Conservation (phyloP, 2,888 invertebrate species). For the Phyllotreta striolata region DNA sequence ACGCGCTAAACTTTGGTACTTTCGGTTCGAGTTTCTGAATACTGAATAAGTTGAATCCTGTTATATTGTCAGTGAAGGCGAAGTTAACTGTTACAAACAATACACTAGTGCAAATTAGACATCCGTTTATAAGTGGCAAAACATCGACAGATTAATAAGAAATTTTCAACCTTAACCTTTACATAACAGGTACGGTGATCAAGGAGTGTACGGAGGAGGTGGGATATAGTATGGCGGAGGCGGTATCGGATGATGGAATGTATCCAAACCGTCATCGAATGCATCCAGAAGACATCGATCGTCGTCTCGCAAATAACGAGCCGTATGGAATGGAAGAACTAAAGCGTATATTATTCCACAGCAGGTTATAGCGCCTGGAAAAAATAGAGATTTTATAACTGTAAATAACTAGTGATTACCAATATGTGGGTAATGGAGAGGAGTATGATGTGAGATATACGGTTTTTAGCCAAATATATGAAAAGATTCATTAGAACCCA, state of each 20-base stretch:
- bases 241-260: slow-evolving; percentile 68
- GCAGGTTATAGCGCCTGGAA: slow-evolving; percentile 71
- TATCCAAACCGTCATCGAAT: slow-evolving; percentile 68
- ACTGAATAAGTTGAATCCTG: slow-evolving; percentile 7
- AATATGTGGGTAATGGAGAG: too few relatives aligned
- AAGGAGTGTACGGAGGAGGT: slow-evolving; percentile 69
- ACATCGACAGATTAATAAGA: slow-evolving; percentile 9
- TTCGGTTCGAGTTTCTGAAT: slow-evolving; percentile 7
- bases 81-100: background rate
- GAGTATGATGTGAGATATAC: too few relatives aligned
- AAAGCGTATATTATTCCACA: slow-evolving; percentile 75
- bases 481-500: too few relatives aligned
- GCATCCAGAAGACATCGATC: slow-evolving; percentile 69
- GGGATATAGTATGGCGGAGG: slow-evolving; percentile 64
- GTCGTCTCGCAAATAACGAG: slow-evolving; percentile 62
- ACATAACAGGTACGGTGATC: slow-evolving; percentile 28
- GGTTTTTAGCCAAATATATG: too few relatives aligned
- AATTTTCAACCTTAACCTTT: slow-evolving; percentile 13
- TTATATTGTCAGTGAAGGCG: slow-evolving; percentile 6
- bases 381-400: too few relatives aligned
- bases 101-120: background rate
- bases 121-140: background rate
- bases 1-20: slow-evolving; percentile 31
- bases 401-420: too few relatives aligned
- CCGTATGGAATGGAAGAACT: slow-evolving; percentile 66